These are phyloP conservation scores for Griposia aprilina DNA, from an alignment of 2,888 invertebrate species.

Conservation along the genomic window DNA sequence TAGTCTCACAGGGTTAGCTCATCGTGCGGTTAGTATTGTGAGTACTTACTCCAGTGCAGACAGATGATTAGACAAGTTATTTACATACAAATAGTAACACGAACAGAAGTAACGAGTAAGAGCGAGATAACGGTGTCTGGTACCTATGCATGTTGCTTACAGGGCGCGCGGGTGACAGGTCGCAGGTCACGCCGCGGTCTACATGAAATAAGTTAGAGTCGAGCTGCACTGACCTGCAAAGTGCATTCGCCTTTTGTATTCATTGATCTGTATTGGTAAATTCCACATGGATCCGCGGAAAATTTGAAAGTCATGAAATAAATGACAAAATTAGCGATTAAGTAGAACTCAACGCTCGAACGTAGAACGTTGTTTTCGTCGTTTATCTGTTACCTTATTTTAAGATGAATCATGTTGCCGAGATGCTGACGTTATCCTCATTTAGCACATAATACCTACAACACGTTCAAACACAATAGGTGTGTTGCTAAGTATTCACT, in stretches of 20 bases:
- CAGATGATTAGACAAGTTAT: slow-evolving; percentile 37
- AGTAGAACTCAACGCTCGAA: slow-evolving; percentile 6
- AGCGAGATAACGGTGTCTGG: slow-evolving; percentile 53
- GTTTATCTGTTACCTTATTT: slow-evolving; percentile 45
- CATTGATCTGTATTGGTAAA: neutral
- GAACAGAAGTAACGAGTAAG: slow-evolving; percentile 37
- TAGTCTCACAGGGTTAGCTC: slow-evolving; percentile 46
- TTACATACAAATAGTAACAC: slow-evolving; percentile 43
- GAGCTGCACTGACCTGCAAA: slow-evolving; percentile 59
- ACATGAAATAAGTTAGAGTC: slow-evolving; percentile 52
- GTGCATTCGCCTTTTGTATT: slow-evolving; percentile 48
- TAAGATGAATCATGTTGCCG: slow-evolving; percentile 51
- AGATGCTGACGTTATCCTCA: slow-evolving; percentile 54
- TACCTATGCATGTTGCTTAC: slow-evolving; percentile 54
- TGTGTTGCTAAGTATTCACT: slow-evolving; percentile 30
- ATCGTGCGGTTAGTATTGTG: slow-evolving; percentile 56
- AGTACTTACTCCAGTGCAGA: slow-evolving; percentile 23
- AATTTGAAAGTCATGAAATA: slow-evolving; percentile 20
- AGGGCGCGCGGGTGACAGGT: slow-evolving; percentile 30
- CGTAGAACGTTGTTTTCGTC: slow-evolving; percentile 33
- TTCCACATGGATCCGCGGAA: slow-evolving; percentile 2
- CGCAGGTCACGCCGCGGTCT: slow-evolving; percentile 41
- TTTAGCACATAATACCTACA: slow-evolving; percentile 41
- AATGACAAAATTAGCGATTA: slow-evolving; percentile 5
- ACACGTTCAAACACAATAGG: slow-evolving; percentile 23